Evolutionary conservation across 2,888 invertebrate genomes (phyloP).

Genomic region (Ectobius pallidus): DNA sequence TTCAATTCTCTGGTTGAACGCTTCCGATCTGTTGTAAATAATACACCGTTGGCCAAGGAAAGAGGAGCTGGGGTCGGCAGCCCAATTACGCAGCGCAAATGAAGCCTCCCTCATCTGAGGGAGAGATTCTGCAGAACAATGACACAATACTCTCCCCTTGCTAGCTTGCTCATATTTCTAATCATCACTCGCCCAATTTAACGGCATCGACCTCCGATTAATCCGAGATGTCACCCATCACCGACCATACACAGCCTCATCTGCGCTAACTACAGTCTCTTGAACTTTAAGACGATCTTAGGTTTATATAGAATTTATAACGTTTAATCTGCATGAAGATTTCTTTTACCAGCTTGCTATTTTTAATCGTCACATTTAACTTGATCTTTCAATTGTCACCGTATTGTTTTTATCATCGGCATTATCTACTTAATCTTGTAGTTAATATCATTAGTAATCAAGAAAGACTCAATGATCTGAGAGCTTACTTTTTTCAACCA

Average conservation of each 20-base stretch:
- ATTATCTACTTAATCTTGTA: too few species aligned
- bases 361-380: too few species aligned
- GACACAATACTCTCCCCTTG: slow-evolving; percentile 20
- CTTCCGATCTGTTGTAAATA: slow-evolving; percentile 27
- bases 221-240: slow-evolving; percentile 40
- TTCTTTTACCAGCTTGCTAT: too few species aligned
- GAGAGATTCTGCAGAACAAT: slow-evolving; percentile 29
- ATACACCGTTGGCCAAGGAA: slow-evolving; percentile 26
- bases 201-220: slow-evolving; percentile 41
- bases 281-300: too few species aligned
- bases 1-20: neutral
- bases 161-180: slow-evolving; percentile 41
- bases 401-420: too few species aligned
- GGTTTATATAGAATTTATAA: too few species aligned
- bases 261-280: too few species aligned
- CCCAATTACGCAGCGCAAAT: slow-evolving; percentile 40
- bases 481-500: too few species aligned
- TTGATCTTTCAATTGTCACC: too few species aligned
- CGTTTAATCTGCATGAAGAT: too few species aligned
- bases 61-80: slow-evolving; percentile 6
- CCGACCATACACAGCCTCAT: neutral
- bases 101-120: slow-evolving; percentile 21
- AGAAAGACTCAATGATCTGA: too few species aligned
- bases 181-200: slow-evolving; percentile 42
- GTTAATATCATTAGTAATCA: too few species aligned